Evolutionary conservation across 1,140 invertebrate species (phyloP), one percentile per base, ranked within the genome.

Genomic region (Pseudachorutes palmiensis): DNA sequence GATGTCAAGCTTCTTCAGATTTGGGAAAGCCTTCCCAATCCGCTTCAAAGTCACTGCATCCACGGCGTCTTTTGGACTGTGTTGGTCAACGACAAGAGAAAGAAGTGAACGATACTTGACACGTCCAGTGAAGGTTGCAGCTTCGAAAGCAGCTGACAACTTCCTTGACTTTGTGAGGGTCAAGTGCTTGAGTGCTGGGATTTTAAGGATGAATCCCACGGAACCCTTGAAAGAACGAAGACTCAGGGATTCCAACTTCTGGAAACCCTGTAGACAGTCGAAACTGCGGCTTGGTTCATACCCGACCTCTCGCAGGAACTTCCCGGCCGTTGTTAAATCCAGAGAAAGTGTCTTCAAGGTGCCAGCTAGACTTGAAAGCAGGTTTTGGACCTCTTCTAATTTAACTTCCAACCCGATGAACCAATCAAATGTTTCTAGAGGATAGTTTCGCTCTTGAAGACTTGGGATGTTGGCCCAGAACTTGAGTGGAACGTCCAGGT

Each of bases 321-420:
- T 55, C 24, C 51, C 51, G 5, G 51, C 51, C 12, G 51, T 55
- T 55, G 51, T 55, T 5, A 55, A 55, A 24, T 55, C 51, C 51
- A 55, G 5, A 14, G 51, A 55, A 5, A 55, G 24, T 5, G 12
- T 55, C 5, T 55, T 55, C 51, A 55, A 24, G 5, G 51, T 55
- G 3, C 51, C 51, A 12, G 3, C 24, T 24, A 19, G 24, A 55
- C 5, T 55, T 24, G 24, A 55, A 26, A n/a, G n/a, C n/a, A 55
- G 24, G 51, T 26, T 24, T 5, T 55, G 24, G 24, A 55, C 24
- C 24, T 55, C 12, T 22, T 12, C 14, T 5, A 9, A 5, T 5
- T 9, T 55, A 5, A 55, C 51, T 12, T 55, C 51, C 12, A 55
- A 26, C 9, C 51, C 51, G 24, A 55, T 55, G 24, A 55, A 55